Evolutionary conservation across 2,113 vertebrate species (phyloP).

Genomic region (Leuciscus idus): DNA sequence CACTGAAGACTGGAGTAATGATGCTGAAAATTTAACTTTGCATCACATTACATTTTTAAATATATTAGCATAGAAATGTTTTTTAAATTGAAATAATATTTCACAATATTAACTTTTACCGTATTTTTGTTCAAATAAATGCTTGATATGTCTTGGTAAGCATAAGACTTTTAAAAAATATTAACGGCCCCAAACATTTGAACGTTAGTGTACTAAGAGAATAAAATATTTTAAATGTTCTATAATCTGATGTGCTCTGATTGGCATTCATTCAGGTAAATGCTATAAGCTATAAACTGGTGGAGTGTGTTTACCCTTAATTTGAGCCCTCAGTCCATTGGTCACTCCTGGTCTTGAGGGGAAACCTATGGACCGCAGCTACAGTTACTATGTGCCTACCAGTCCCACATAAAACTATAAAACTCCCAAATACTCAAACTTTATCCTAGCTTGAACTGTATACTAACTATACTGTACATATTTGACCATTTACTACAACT

Average conservation of each 20-base stretch:
- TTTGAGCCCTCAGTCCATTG: constrained; percentile 28
- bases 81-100: neutral
- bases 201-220: neutral
- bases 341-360: constrained; percentile 16
- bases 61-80: neutral
- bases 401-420: neutral
- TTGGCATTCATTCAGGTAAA: neutral
- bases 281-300: no score
- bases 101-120: neutral
- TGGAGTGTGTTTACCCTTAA: constrained; percentile 30
- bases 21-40: neutral
- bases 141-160: neutral
- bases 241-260: neutral
- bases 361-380: constrained; percentile 26
- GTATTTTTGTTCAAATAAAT: neutral
- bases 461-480: neutral
- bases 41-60: neutral
- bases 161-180: neutral
- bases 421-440: neutral
- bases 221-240: neutral
- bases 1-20: neutral
- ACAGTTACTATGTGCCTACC: neutral
- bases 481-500: neutral
- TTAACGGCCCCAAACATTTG: neutral
- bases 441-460: neutral